A percentile compares a stretch with the other conserved stretches of the same genome.
These are phyloP conservation scores for Cheilosia pagana DNA, from an alignment of 2,888 invertebrate species.

Conservation along the genomic window DNA sequence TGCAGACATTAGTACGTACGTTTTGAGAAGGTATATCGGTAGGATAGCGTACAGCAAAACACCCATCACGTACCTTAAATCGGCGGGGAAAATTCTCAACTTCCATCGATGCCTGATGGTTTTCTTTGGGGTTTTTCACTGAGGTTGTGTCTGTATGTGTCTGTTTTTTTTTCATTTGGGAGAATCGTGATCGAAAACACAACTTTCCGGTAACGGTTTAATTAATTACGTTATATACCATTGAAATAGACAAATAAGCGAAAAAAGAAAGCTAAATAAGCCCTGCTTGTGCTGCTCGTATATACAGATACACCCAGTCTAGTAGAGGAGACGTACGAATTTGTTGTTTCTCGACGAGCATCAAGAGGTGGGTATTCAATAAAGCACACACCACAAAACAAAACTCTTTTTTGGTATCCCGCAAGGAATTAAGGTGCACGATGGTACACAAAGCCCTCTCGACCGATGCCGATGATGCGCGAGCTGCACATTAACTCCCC, in stretches of 20 bases:
- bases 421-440: slow-evolving; percentile 75
- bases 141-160: slow-evolving; percentile 33
- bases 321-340: slow-evolving; percentile 31
- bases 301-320: neutral
- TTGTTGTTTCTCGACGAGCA: slow-evolving; percentile 35
- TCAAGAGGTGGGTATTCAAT: slow-evolving; percentile 65
- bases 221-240: slow-evolving; percentile 82
- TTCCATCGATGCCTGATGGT: slow-evolving; percentile 40
- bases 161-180: slow-evolving; percentile 36
- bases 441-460: slow-evolving; percentile 63
- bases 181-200: slow-evolving; percentile 76
- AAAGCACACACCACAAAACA: slow-evolving; percentile 72
- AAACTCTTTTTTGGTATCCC: slow-evolving; percentile 71
- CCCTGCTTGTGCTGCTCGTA: slow-evolving; percentile 33
- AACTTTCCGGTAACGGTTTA: slow-evolving; percentile 82
- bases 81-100: slow-evolving; percentile 65
- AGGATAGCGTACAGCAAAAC: slow-evolving; percentile 31
- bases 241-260: slow-evolving; percentile 61
- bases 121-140: slow-evolving; percentile 36
- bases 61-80: slow-evolving; percentile 70
- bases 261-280: slow-evolving; percentile 69
- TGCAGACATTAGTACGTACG: slow-evolving; percentile 62
- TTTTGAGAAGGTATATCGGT: neutral
- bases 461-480: slow-evolving; percentile 60
- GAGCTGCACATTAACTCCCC: slow-evolving; percentile 69